These are phyloP conservation scores for Achatina immaculata DNA, from an alignment of 1,140 invertebrate species.

Conservation along the genomic window DNA sequence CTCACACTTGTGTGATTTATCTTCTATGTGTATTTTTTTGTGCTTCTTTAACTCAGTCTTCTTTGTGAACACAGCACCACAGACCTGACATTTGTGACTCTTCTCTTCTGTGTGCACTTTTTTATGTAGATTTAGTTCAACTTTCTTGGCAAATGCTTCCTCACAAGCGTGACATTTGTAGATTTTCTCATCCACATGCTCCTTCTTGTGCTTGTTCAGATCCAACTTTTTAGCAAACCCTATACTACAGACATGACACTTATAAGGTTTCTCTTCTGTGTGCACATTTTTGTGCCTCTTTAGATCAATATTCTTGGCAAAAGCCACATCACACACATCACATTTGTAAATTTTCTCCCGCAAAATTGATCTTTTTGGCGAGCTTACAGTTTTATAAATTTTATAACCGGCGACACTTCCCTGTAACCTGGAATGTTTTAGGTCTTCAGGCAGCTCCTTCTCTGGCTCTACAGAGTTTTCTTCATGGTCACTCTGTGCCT, in stretches of 20 bases:
- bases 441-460: too few relatives aligned
- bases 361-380: neutral
- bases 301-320: neutral
- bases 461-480: too few relatives aligned
- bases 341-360: neutral
- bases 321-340: neutral
- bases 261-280: neutral
- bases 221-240: neutral
- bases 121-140: neutral
- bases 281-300: neutral
- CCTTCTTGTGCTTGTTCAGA: neutral
- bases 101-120: neutral
- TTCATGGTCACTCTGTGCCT: too few relatives aligned
- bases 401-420: too few relatives aligned
- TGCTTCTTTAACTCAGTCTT: neutral
- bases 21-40: neutral
- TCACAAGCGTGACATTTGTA: neutral
- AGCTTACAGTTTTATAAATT: too few relatives aligned
- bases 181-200: neutral
- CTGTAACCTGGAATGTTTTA: too few relatives aligned
- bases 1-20: neutral
- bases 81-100: neutral
- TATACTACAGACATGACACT: slow-evolving; percentile 2
- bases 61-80: neutral
- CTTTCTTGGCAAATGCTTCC: neutral